Evolutionary conservation across 2,888 invertebrate genomes (phyloP).

Genomic region (Lasius fuliginosus): DNA sequence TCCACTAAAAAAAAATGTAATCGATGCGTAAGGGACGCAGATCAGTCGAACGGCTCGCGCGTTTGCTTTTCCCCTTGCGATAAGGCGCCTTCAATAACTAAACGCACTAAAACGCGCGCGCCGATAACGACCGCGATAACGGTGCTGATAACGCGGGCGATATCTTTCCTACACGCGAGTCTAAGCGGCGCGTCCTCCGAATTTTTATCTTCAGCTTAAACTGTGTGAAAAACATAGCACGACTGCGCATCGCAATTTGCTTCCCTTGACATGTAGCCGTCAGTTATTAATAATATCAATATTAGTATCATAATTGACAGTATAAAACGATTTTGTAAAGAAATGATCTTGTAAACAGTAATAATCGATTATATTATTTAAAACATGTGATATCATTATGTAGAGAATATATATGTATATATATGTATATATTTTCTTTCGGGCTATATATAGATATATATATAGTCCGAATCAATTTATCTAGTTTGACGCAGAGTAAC

Average conservation of each 20-base stretch:
- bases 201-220: conserved; percentile 43
- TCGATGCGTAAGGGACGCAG: neutral
- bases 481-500: neutral
- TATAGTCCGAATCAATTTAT: too few relatives aligned
- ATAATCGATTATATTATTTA: neutral
- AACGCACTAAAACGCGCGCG: conserved; percentile 42
- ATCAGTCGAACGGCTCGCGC: conserved; percentile 14
- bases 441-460: too few relatives aligned
- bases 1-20: neutral
- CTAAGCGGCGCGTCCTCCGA: conserved; percentile 38
- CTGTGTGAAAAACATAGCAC: neutral
- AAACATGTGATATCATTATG: neutral
- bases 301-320: neutral
- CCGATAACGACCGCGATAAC: conserved; percentile 59
- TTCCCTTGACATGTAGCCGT: neutral
- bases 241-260: neutral
- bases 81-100: conserved; percentile 63
- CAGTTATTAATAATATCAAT: neutral
- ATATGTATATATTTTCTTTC: too few relatives aligned
- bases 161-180: conserved; percentile 50
- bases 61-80: conserved; percentile 59
- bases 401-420: neutral
- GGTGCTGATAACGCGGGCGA: conserved; percentile 57
- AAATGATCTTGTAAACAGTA: neutral
- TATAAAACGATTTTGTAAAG: neutral